Conservation (phyloP, 2,113 vertebrate species). For the western clawed frog (Xenopus tropicalis) region UCB_Xtro_10.0 CM004443.2:194336001-194336500, state of each 20-base stretch:
- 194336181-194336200: neutral
- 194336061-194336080: no score
- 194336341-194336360: slow-evolving; percentile 10
- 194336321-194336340: slow-evolving; percentile 10
- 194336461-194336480: no score
- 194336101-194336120: neutral
- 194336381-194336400: slow-evolving; percentile 3
- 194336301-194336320: neutral
- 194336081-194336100: no score
- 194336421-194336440: slow-evolving; percentile 12
- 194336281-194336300: neutral
- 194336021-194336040: no score
- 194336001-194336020: no score
- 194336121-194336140: neutral
- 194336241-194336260: slow-evolving; percentile 17
- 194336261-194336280: slow-evolving; percentile 6
- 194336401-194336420: neutral
- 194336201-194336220: slow-evolving; percentile 7
- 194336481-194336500: no score
- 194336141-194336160: neutral
- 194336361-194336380: neutral
- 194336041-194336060: no score
- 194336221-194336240: neutral
- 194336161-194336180: slow-evolving; percentile 25
- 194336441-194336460: neutral